phyloP scores from a whole-genome alignment of 2,888 invertebrate species.

The Trisateles emortualis region DNA sequence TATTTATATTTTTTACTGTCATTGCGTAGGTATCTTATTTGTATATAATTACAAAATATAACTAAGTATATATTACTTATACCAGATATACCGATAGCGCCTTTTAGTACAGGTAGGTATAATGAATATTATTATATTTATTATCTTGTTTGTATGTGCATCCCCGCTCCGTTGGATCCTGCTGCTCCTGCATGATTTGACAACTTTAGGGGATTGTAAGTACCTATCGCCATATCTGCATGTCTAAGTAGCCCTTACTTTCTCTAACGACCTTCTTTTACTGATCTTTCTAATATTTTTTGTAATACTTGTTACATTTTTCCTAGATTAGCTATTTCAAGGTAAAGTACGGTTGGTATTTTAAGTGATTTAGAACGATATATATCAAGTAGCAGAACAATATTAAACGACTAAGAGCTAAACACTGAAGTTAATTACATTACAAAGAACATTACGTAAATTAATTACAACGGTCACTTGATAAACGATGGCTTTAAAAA shows the following conservation, averaged over 20 bases:
- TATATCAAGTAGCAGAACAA: constrained; percentile 25
- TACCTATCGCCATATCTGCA: constrained; percentile 65
- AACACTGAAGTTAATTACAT: constrained; percentile 40
- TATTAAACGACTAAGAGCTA: constrained; percentile 31
- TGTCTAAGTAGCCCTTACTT: constrained; percentile 41
- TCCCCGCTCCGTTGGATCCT: constrained; percentile 75
- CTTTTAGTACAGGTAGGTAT: constrained; percentile 49
- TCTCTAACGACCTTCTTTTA: constrained; percentile 22
- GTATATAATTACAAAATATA: constrained; percentile 14
- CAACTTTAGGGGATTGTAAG: constrained; percentile 84
- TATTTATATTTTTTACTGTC: constrained; percentile 24
- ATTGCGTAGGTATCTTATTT: constrained; percentile 31
- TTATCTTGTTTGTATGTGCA: constrained; percentile 76
- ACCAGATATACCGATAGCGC: constrained; percentile 37
- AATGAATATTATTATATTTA: constrained; percentile 63
- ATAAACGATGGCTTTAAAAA: constrained; percentile 39
- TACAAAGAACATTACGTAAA: constrained; percentile 40
- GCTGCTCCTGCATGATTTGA: constrained; percentile 84
- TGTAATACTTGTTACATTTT: constrained; percentile 29
- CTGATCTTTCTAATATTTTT: constrained; percentile 35
- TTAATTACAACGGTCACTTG: constrained; percentile 46
- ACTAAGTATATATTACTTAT: constrained; percentile 14
- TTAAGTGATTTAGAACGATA: constrained; percentile 31
- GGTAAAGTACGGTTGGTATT: constrained; percentile 50
- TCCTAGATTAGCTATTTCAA: constrained; percentile 37